phyloP scores from a whole-genome alignment of 35 echinoderm and acorn worm genomes.

The Ophiothrix spiculata region DNA sequence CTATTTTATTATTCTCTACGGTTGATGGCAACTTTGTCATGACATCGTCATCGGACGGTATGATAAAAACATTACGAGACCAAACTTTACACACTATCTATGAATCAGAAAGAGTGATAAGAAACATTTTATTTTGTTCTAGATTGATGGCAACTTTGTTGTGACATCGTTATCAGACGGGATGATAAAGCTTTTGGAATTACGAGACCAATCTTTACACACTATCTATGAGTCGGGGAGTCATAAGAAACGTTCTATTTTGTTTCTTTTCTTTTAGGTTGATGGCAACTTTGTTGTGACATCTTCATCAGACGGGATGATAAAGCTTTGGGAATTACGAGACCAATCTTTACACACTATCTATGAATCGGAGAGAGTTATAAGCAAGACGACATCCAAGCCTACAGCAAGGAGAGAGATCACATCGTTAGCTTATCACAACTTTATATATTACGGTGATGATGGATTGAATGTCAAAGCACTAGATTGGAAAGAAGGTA shows the following conservation, averaged over 20 bases:
- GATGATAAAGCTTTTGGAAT: slow-evolving; percentile 82
- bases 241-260: too few species aligned
- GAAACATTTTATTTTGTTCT: too few species aligned
- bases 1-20: too few species aligned
- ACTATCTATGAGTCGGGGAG: slow-evolving; percentile 76
- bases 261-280: background rate
- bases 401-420: slow-evolving; percentile 53
- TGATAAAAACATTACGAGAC: slow-evolving; percentile 77
- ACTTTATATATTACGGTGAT: slow-evolving; percentile 79
- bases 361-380: slow-evolving; percentile 79
- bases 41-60: slow-evolving; percentile 61
- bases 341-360: slow-evolving; percentile 61
- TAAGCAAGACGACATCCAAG: slow-evolving; percentile 16
- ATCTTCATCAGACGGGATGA: slow-evolving; percentile 64
- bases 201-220: slow-evolving; percentile 63
- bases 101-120: slow-evolving; percentile 85
- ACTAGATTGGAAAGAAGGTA: slow-evolving; percentile 92
- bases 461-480: slow-evolving; percentile 87
- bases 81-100: slow-evolving; percentile 61
- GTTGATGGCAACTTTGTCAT: too few species aligned
- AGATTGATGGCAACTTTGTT: too few species aligned
- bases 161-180: slow-evolving; percentile 66
- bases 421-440: slow-evolving; percentile 16
- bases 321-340: slow-evolving; percentile 85
- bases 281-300: slow-evolving; percentile 31